Evolutionary conservation across 1,140 invertebrate genomes (phyloP), one percentile per base, ranked within the genome.

Genomic region (Drosophila lini): DNA sequence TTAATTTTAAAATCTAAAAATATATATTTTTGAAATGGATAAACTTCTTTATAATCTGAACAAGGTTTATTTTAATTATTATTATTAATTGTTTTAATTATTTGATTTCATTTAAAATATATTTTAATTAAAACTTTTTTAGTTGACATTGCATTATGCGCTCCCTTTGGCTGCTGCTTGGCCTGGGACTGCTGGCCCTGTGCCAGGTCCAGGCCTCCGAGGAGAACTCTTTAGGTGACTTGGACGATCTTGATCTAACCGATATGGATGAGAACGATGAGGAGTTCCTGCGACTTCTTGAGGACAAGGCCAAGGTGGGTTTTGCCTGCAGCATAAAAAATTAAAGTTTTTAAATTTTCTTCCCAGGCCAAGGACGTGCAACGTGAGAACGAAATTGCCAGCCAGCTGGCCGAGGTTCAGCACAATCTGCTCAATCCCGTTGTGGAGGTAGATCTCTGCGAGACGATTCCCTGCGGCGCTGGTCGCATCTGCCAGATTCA

Each of bases 401-500:
- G 50, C 53, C 65, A 88, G 65, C 38, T 92, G 52, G 91, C 81
- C 1, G 65, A 75, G 2, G 90, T 69, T 3, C 75, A 82, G 53
- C 80, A 91, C 41, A 85, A 85, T 34, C 25, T 92, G 0, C 34
- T 85, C 5, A 81, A 89, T 57, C 91, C 91, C 0, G 84, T 91
- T 5, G 62, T 91, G 8, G 91, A 92, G 62, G 68, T 90, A 91
- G 97, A 98, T 93, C 97, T 97, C 8, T 99, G 98, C 92, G 92
- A 95, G 65, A 95, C 96, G 59, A 97, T 98, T 88, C 96, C 96
- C 91, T 99, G 98, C 92, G 96, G 97, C 61, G 97, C 97, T 74
- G 98, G 98, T 58, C 95, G 96, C 86, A 94, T 97, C 75, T 99
- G 98, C 86, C 94, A 97, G 90, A 93, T 98, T 71, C 94, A 94